Evolutionary conservation across 2,888 invertebrate species (phyloP), one percentile per base, ranked within the genome.

Genomic region (Drosophila emarginata): DNA sequence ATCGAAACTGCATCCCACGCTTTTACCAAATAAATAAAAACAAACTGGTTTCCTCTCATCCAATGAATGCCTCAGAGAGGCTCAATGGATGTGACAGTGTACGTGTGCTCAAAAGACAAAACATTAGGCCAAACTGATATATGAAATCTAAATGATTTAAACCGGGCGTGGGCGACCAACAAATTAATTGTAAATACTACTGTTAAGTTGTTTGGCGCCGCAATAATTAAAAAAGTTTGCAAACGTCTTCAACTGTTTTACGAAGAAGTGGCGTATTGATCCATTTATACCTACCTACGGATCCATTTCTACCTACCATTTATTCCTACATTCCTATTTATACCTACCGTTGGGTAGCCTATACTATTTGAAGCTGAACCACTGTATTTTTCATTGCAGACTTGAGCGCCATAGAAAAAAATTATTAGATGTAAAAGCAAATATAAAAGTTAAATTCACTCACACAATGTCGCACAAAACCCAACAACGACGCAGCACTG

Each of bases 381-480:
- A 1, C 6, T 26, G 26, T 1, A 9, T 32, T 32, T 32, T 9
- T 1, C 4, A 1, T 81, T 76, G 0, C 64, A 80, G 80, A 77
- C 61, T 53, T 64, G 61, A 58, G 45, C 36, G 45, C 59, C 21
- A 58, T 23, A 39, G 28, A 51, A 62, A 14, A 60, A 26, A 64
- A 37, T 52, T 23, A 18, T 7, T 21, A 45, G 11, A 45, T 45
- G 18, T 37, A 61, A 58, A 39, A 52, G 32, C 6, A 52, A 18
- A 63, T 15, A 56, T 23, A 21, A 50, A 32, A 4, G 11, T 21
- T 4, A 18, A 21, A 11, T 12, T 21, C 45, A 21, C 11, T 11
- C 12, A 45, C 18, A 88, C 73, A 50, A 92, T 92, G 92, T 90
- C 92, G 62, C 92, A 92, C 84, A 91, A 91, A 84, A 81, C 89